Evolutionary conservation across 1,140 invertebrate genomes (phyloP), one percentile per base, ranked within the genome.

Genomic region (Trichomalopsis sarcophagae): DNA sequence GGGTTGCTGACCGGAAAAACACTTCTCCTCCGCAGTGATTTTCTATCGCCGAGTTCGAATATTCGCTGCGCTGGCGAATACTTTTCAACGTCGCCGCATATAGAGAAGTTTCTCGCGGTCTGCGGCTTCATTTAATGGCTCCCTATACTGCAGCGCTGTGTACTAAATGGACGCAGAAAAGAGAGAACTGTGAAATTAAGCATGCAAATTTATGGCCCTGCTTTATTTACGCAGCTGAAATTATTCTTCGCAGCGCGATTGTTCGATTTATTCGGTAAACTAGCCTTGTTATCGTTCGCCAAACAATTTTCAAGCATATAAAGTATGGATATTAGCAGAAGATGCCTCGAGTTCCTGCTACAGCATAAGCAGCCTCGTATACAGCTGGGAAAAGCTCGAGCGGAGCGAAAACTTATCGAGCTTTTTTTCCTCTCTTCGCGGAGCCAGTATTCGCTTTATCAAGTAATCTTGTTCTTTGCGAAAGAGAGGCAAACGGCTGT

Each of bases 91-190:
- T n/a, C 11, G 4, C 21, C 23, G 4, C 9, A 14, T 5, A 62
- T 5, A 62, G 14, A 40, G 0, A 36, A 81, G 66, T 21, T 73
- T 81, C 40, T 9, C 27, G 40, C 13, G 44, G 40, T 73, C 33
- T 50, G 68, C 11, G 68, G 40, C 55, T 81, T 81, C 73, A 30
- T 81, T 81, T 81, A 81, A 81, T 73, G 68, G 55, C 13, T 21
- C 33, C 5, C 0, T 10, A 27, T 27, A 10, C 23, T 68, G 62
- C 68, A 69, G 40, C 40, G 21, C 33, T 6, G 47, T 44, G 10
- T 44, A 66, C 44, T 40, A 62, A 68, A 69, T 40, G 23, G 4
- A 17, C 30, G 11, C 6, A n/a, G 27, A 27, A 27, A 27, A 47
- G 30, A 5, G 27, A 17, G 33, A 6, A 36, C 40, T 44, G 21